Base-by-base conservation (phyloP, 2,113 vertebrate species). In the Onychostruthus taczanowskii region DNA sequence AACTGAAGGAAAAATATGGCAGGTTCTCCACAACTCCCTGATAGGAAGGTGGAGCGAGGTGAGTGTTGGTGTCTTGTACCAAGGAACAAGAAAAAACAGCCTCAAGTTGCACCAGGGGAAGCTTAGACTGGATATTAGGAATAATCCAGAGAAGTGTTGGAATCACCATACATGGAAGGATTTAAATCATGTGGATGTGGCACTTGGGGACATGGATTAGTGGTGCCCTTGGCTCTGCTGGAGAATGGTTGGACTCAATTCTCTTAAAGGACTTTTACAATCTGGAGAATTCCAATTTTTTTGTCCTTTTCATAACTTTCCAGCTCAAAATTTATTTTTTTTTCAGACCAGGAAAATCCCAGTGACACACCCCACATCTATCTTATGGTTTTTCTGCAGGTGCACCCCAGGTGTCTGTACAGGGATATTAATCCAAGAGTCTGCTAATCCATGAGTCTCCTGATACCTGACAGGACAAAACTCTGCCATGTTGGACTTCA, bases 41-140 rank as follows among this genome's bases (percentile, higher is more conserved):
- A 15, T 43, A 69, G 28, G 35, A 84, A 26, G 26, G 12, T 14
- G 35, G 13, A 37, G 35, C 31, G 41, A 37, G 31, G 26, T 27
- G 15, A 44, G 15, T 15, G 2, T 62, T 0, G 0, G 11, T 17
- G 23, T 47, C n/a, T 35, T 55, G 8, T 69, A 17, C 26, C 35
- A 35, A 31, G 10, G n/a, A 69, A 47, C 5, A 47, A 61, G 24
- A 62, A 28, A 24, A 69, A 62, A 49, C 5, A 33, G 13, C 62
- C 23, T 53, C 2, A 1, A 15, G 10, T 12, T 61, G 46, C 39
- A 62, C 11, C 30, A 35, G 17, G 8, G 26, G 7, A 62, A 21
- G 30, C 7, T 62, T 55, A 41, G 41, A 26, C 6, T 47, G 39
- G 14, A 7, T 22, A 35, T 75, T 13, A 9, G 70, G 62, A 61